Evolutionary conservation across 2,113 vertebrate species (phyloP), one percentile per base, ranked within the genome.

Genomic region (Lamprotornis superbus): DNA sequence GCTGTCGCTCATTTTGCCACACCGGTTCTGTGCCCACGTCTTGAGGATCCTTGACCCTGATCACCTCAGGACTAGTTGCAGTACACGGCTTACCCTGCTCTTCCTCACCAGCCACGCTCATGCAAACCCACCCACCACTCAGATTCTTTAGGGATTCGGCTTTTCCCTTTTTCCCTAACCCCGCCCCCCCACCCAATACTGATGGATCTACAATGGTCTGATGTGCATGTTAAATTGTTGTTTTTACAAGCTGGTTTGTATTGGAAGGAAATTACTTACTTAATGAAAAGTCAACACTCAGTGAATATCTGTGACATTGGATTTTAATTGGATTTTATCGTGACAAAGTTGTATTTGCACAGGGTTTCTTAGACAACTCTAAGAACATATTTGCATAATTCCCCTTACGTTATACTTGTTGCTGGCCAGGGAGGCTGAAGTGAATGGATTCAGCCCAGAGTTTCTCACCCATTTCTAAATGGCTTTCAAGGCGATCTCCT

Each of bases 101-200:
- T 50, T 61, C 47, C 33, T 59, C 57, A 50, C 4, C 31, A 23
- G 12, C 5, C 9, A 20, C 28, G 39, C 24, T 55, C 9, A 0
- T 15, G 12, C 11, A 39, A 56, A 56, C 24, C 24, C 22, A 50
- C 20, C 11, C 10, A 31, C 15, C 49, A 25, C 24, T 50, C 0
- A 2, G 11, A 8, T 70, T 19, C 5, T 57, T 59, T 12, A 1
- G 8, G 17, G 65, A 52, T 24, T 59, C 22, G 7, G 17, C 16
- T 46, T 50, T 27, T 50, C 25, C 49, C 49, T 27, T n/a, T n/a
- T n/a, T n/a, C n/a, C n/a, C n/a, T n/a, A n/a, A n/a, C 9, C 14
- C 49, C 24, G 33, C 15, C 3, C 1, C 9, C 3, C 5, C 2
- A 0, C 40, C 15, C 1, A 0, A 3, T 10, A 31, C 46, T 21